These are phyloP conservation scores for Polypterus senegalus DNA, from an alignment of 2,113 vertebrate species.

Conservation along the genomic window DNA sequence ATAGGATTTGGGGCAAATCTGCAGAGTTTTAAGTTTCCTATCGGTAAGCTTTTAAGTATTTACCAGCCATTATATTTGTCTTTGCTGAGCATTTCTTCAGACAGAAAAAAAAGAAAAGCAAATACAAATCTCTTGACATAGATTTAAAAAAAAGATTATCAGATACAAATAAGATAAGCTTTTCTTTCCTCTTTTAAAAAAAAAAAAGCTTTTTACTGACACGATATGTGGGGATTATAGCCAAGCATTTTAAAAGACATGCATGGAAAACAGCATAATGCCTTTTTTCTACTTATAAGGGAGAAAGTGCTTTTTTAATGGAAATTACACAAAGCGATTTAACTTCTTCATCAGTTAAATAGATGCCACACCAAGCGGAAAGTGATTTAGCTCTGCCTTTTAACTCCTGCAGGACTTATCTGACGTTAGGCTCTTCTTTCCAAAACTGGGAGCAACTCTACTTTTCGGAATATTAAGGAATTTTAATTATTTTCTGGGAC, in stretches of 20 bases:
- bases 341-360: slow-evolving; percentile 7
- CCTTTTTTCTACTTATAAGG: slow-evolving; percentile 1
- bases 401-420: no score
- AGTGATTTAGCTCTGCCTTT: slow-evolving; percentile 1
- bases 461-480: no score
- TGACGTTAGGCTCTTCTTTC: no score
- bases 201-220: slow-evolving; percentile 30
- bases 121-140: slow-evolving; percentile 34
- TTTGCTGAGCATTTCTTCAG: slow-evolving; percentile 23
- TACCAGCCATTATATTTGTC: slow-evolving; percentile 47
- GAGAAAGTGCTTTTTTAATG: slow-evolving; percentile 12
- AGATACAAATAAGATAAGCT: slow-evolving; percentile 44
- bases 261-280: slow-evolving; percentile 2
- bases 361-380: background rate
- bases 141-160: slow-evolving; percentile 48
- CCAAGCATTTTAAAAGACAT: slow-evolving; percentile 20
- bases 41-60: slow-evolving; percentile 58
- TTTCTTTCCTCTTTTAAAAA: slow-evolving; percentile 36
- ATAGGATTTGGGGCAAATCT: slow-evolving; percentile 60
- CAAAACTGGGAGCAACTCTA: no score
- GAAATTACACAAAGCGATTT: slow-evolving; percentile 15
- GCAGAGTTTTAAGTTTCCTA: slow-evolving; percentile 59
- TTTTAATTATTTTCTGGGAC: no score
- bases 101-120: background rate
- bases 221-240: slow-evolving; percentile 26